phyloP scores from a whole-genome alignment of 1,140 invertebrate genomes.

The Pentalonia nigronervosa region DNA sequence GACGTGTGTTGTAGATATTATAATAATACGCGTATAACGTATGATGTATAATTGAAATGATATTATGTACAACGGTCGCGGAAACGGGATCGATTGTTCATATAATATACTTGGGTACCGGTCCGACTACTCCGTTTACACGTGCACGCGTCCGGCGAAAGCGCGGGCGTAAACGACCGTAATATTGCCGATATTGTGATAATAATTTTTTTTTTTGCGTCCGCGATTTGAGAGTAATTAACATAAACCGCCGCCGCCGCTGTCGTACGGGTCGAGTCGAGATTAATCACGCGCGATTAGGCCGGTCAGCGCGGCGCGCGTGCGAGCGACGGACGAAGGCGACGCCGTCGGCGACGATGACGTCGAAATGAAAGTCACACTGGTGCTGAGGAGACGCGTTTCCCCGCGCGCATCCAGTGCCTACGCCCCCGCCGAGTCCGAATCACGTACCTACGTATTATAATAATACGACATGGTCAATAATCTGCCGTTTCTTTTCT shows the following conservation, averaged over 20 bases:
- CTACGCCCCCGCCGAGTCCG: conserved; percentile 33
- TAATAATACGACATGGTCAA: conserved; percentile 13
- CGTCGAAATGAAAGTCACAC: conserved; percentile 48
- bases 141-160: background rate
- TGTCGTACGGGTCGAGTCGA: background rate
- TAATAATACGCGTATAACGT: background rate
- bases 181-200: background rate
- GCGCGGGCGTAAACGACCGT: background rate
- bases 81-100: background rate
- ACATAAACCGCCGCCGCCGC: background rate
- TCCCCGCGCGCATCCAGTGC: background rate
- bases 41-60: background rate
- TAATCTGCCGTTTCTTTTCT: conserved; percentile 32
- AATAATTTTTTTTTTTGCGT: background rate
- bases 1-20: background rate
- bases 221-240: background rate
- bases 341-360: background rate
- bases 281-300: conserved; percentile 41
- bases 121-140: background rate
- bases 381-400: background rate
- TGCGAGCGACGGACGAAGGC: background rate
- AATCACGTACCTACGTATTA: background rate
- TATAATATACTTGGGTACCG: background rate
- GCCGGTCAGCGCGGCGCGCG: background rate
- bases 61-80: background rate